phyloP scores from a whole-genome alignment of 1,140 invertebrate species.

The Helicoverpa zea region DNA sequence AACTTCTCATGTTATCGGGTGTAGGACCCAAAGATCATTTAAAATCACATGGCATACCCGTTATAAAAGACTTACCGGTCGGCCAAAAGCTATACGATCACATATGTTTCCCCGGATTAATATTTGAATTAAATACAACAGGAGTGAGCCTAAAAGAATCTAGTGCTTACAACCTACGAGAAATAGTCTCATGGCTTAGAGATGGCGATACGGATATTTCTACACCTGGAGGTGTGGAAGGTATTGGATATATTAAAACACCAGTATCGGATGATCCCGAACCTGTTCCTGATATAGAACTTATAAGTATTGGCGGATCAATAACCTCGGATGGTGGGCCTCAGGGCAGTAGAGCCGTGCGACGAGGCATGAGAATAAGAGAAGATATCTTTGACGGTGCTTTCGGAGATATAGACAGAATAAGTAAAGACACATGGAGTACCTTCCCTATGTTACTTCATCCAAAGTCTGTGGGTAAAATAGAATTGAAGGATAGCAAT shows the following conservation, averaged over 20 bases:
- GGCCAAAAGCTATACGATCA: slow-evolving; percentile 88
- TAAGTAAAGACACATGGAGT: slow-evolving; percentile 82
- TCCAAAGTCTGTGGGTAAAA: slow-evolving; percentile 88
- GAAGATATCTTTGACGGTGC: slow-evolving; percentile 88
- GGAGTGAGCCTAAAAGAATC: slow-evolving; percentile 75
- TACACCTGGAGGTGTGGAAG: slow-evolving; percentile 88
- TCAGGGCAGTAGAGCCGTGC: slow-evolving; percentile 86
- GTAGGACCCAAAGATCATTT: slow-evolving; percentile 88
- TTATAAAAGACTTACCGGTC: slow-evolving; percentile 86
- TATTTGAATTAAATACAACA: slow-evolving; percentile 87
- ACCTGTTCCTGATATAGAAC: slow-evolving; percentile 89
- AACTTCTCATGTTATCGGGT: slow-evolving; percentile 90
- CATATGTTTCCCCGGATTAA: slow-evolving; percentile 89
- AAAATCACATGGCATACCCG: slow-evolving; percentile 83
- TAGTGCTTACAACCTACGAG: slow-evolving; percentile 56
- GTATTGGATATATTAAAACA: slow-evolving; percentile 89
- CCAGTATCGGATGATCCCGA: slow-evolving; percentile 86
- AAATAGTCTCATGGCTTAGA: slow-evolving; percentile 76
- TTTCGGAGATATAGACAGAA: slow-evolving; percentile 81
- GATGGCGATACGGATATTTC: slow-evolving; percentile 84
- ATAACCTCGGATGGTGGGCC: slow-evolving; percentile 87
- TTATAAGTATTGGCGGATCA: slow-evolving; percentile 87
- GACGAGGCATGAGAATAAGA: slow-evolving; percentile 87
- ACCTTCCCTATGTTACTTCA: slow-evolving; percentile 87
- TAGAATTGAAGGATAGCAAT: slow-evolving; percentile 87